A percentile compares a stretch with the other conserved stretches of the same genome.
Conservation (phyloP, 2,797 vertebrate species). For the Neomorphus geoffroyi region DNA sequence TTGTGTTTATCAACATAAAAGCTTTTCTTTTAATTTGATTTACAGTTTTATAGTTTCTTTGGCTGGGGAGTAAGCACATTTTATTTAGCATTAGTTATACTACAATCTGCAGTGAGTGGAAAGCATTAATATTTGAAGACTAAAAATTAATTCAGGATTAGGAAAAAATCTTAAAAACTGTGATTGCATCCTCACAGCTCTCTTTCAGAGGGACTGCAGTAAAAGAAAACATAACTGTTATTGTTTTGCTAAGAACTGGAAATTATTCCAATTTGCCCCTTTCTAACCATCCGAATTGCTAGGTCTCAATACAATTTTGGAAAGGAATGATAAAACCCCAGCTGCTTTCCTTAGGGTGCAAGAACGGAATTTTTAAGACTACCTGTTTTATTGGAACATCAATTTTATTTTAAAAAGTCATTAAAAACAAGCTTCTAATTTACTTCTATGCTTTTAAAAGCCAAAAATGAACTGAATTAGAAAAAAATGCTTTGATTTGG, state of each 20-base stretch:
- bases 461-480: neutral
- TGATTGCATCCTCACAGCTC: neutral
- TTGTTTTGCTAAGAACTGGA: neutral
- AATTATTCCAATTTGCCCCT: neutral
- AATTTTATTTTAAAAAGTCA: neutral
- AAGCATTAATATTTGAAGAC: slow-evolving; percentile 8
- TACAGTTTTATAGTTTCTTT: neutral
- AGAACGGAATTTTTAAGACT: neutral
- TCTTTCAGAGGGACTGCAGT: neutral
- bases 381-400: neutral
- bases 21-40: neutral
- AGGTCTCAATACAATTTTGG: neutral
- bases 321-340: neutral
- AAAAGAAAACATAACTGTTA: neutral
- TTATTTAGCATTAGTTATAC: neutral
- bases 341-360: neutral
- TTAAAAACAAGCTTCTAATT: neutral
- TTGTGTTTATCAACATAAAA: neutral
- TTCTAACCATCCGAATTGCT: neutral
- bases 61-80: neutral
- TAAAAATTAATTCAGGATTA: neutral
- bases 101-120: neutral
- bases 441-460: neutral
- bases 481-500: neutral
- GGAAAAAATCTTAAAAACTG: neutral